A percentile compares a stretch with the other conserved stretches of the same genome.
Conservation (phyloP, 2,113 vertebrate species). For the Bos indicus region DNA sequence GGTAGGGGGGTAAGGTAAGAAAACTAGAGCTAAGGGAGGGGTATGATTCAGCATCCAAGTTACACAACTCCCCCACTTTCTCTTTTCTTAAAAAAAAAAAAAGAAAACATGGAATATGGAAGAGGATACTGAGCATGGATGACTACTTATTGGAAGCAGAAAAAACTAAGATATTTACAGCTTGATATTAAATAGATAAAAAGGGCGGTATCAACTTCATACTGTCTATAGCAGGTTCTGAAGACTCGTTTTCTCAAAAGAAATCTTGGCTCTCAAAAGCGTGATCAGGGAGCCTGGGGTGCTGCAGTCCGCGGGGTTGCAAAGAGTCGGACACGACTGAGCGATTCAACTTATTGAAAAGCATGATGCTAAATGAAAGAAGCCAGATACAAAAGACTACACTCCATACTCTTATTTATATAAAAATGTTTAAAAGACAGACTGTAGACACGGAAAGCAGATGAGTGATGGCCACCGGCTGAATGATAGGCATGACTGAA, state of each 20-base stretch:
- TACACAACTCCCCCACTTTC: background rate
- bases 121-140: background rate
- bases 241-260: background rate
- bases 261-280: background rate
- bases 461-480: background rate
- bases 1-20: background rate
- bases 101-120: background rate
- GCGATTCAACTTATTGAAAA: background rate
- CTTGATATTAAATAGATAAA: background rate
- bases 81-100: background rate
- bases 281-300: background rate
- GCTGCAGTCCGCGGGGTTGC: fast-evolving
- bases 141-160: background rate
- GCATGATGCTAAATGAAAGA: background rate
- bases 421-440: background rate
- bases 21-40: background rate
- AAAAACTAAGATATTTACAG: background rate
- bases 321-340: background rate
- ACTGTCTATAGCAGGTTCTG: background rate
- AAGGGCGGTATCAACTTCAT: background rate
- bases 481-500: background rate
- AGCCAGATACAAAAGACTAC: background rate
- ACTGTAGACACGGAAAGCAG: background rate
- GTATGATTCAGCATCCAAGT: background rate
- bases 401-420: background rate